Base-by-base conservation (phyloP, 2,113 vertebrate species). In the Synodontis membranacea region DNA sequence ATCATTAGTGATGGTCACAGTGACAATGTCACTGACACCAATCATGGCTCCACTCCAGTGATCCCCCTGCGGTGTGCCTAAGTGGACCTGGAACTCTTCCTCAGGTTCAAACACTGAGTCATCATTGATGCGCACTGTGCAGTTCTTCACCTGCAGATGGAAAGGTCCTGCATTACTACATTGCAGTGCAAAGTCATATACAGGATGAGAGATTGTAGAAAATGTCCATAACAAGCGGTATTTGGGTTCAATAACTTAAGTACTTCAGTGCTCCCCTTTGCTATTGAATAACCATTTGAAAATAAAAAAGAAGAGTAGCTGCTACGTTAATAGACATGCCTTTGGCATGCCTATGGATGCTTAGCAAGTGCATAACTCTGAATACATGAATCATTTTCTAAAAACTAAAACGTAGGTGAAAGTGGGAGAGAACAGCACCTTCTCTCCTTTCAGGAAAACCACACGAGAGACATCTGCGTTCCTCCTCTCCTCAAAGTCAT, bases 21-120 rank as follows among this genome's bases (percentile, higher is more conserved):
- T 97, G 68, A 95, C 96, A 79, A 96, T 4, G 0, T 95, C 95
- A 2, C 86, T 94, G 14, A 91, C 95, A 0, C 97, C 98, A 58
- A 97, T 90, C 94, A 95, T 96, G 60, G 98, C 97, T 60, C 98
- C 98, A 7, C 97, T 98, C 98, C 97, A 99, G 54, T 99, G 98
- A 91, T 96, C 97, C 14, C 98, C 97, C 62, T 96, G 96, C 0
- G 98, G 97, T 62, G 93, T 95, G 17, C 97, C 94, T 0, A 99
- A 96, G 76, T 95, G 93, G 83, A 99, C 92, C 91, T 95, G 96
- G 93, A 99, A 99, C 90, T 97, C 96, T 85, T 99, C 98, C n/a
- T 98, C 97, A 0, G 97, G 96, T 90, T 99, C 98, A 50, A 99
- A 99, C 5, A 97, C 94, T 0, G 97, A 97, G 94, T 99, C 98